These are phyloP conservation scores for Solea senegalensis DNA, from an alignment of 2,113 vertebrate species.

Conservation along the genomic window DNA sequence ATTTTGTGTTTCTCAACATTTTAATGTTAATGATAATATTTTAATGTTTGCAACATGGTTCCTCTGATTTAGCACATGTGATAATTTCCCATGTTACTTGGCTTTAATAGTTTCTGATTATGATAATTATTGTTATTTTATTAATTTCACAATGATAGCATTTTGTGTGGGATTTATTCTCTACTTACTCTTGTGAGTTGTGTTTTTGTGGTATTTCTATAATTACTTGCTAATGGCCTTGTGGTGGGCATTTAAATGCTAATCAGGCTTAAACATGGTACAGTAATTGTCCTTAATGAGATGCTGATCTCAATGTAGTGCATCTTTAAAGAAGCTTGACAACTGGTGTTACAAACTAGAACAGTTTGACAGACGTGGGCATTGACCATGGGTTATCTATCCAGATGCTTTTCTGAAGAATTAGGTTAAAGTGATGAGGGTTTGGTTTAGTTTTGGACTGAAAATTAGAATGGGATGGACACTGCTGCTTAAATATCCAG, in stretches of 20 bases:
- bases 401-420: too few species aligned
- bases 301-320: constrained; percentile 7
- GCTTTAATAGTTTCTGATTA: background rate
- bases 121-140: too few species aligned
- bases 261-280: background rate
- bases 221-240: background rate
- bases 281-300: background rate
- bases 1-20: too few species aligned
- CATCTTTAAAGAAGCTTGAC: background rate
- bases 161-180: too few species aligned
- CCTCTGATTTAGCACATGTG: background rate
- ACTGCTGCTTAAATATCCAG: background rate
- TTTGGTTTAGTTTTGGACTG: too few species aligned
- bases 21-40: background rate
- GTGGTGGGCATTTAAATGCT: constrained; percentile 17
- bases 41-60: background rate
- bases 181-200: too few species aligned
- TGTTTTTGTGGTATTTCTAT: background rate
- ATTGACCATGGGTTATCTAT: background rate
- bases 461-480: background rate
- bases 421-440: too few species aligned
- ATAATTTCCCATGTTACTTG: background rate
- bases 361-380: background rate
- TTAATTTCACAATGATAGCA: too few species aligned
- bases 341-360: background rate